Conservation (phyloP, 37 sponge, comb jelly and placozoan genomes). For the Halichondria panicea region DNA sequence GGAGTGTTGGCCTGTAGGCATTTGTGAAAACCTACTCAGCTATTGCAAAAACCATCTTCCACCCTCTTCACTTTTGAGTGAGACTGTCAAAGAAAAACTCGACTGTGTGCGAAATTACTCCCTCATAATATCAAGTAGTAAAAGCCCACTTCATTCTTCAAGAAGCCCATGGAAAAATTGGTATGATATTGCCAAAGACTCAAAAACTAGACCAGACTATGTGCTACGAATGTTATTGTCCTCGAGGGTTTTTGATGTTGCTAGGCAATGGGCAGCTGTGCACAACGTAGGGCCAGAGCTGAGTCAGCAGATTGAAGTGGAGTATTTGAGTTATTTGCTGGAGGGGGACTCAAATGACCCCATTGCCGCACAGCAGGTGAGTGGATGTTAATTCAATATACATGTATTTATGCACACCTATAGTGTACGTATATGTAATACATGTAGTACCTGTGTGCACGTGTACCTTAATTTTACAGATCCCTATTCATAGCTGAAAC, state of each 20-base stretch:
- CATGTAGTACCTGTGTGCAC: neutral
- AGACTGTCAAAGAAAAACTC: conserved; percentile 25
- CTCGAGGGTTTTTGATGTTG: conserved; percentile 27
- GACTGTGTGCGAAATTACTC: conserved; percentile 51
- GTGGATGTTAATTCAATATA: neutral
- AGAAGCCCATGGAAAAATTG: conserved; percentile 48
- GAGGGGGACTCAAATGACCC: conserved; percentile 39
- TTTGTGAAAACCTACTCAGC: conserved; percentile 42
- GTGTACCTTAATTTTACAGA: no score
- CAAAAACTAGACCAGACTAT: conserved; percentile 17
- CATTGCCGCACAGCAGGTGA: conserved; percentile 49
- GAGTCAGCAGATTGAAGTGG: conserved; percentile 50
- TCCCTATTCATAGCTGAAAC: neutral
- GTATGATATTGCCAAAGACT: conserved; percentile 52
- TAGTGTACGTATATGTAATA: neutral
- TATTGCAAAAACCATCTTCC: conserved; percentile 50
- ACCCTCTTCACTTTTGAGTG: conserved; percentile 21
- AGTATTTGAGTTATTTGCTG: conserved; percentile 46
- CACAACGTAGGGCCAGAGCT: conserved; percentile 21
- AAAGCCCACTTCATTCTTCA: neutral
- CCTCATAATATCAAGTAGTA: conserved; percentile 35
- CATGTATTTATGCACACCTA: neutral
- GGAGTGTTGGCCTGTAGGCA: conserved; percentile 49
- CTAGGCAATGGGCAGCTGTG: conserved; percentile 47
- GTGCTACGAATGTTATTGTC: conserved; percentile 47